Evolutionary conservation across 2,113 vertebrate species (phyloP).

Genomic region (Talpa occidentalis): DNA sequence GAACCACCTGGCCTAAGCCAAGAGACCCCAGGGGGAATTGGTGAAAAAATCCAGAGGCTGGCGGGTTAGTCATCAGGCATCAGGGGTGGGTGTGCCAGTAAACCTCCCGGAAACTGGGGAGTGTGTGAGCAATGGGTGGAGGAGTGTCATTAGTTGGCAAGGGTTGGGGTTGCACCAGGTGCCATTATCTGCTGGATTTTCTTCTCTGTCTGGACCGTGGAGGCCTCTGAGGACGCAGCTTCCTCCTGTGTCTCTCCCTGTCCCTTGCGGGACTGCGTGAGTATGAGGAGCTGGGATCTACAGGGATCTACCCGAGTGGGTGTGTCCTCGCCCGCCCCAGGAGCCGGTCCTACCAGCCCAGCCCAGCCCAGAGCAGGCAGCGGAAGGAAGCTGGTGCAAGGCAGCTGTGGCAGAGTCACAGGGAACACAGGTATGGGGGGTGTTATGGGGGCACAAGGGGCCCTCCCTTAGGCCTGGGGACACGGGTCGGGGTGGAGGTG

Average conservation of each 20-base stretch:
- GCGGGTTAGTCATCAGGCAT: conserved; percentile 69
- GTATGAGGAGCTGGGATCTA: not conserved
- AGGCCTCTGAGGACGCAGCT: not conserved
- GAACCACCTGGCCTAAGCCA: not conserved
- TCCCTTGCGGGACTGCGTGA: not conserved
- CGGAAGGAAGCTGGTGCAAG: not conserved
- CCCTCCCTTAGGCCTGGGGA: not conserved
- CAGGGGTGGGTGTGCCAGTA: conserved; percentile 44
- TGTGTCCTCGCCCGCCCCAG: conserved; percentile 44
- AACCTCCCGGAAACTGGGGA: conserved; percentile 61
- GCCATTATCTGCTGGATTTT: not conserved
- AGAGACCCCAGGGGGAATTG: not conserved
- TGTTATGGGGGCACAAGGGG: not conserved
- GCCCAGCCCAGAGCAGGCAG: conserved; percentile 30
- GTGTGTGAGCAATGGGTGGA: not conserved
- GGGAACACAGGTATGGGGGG: conserved; percentile 69
- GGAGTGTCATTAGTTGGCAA: not conserved
- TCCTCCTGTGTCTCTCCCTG: not conserved
- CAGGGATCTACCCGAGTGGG: conserved; percentile 32
- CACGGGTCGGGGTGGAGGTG: not conserved
- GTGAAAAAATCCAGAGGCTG: not conserved
- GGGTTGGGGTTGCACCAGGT: not conserved
- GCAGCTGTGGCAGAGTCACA: not conserved
- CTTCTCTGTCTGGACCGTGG: not conserved
- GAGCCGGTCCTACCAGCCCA: conserved; percentile 73